Evolutionary conservation across 2,797 vertebrate species (phyloP).

Genomic region (Hydrophis major): DNA sequence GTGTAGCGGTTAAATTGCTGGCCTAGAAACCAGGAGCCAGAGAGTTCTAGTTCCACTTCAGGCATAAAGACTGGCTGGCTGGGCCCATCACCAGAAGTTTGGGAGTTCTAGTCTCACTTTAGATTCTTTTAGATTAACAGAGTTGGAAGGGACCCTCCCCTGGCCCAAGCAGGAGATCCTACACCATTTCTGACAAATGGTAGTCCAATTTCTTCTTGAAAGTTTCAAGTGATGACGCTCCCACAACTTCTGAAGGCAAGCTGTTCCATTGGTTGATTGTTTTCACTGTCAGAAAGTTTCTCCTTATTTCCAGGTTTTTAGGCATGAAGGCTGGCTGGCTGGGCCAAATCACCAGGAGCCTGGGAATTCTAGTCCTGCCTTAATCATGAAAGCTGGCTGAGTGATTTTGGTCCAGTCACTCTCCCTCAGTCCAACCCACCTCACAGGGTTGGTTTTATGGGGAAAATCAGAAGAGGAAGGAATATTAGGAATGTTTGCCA

Average conservation of each 20-base stretch:
- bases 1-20: neutral
- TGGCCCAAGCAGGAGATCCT: too few species aligned
- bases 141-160: too few species aligned
- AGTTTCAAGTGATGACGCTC: too few species aligned
- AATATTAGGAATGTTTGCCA: neutral
- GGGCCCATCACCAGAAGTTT: neutral
- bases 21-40: neutral
- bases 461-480: neutral
- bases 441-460: neutral
- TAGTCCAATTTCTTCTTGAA: too few species aligned
- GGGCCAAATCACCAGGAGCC: neutral
- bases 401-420: neutral
- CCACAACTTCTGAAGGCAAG: too few species aligned
- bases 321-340: fast-evolving
- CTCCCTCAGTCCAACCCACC: neutral
- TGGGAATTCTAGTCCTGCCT: neutral
- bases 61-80: neutral
- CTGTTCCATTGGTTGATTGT: too few species aligned
- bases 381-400: neutral
- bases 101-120: neutral
- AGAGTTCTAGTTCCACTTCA: neutral
- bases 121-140: too few species aligned
- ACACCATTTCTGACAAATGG: too few species aligned
- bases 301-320: neutral
- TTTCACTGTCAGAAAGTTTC: too few species aligned